Percentiles rank a stretch among this genome's conserved stretches.
phyloP scores from a whole-genome alignment of 2,888 invertebrate genomes.

The Plebejus argus region DNA sequence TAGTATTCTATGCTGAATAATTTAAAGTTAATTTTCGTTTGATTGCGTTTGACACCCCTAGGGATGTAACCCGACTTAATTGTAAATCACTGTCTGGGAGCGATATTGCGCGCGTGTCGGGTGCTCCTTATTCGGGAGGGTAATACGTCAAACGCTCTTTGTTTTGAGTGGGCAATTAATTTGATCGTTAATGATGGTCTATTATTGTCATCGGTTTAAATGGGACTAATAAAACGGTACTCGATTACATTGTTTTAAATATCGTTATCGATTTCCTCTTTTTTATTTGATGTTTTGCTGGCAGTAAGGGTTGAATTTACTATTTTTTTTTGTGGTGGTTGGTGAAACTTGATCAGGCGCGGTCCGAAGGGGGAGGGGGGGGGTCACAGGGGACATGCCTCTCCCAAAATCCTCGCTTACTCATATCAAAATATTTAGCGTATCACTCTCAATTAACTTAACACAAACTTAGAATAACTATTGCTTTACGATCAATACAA shows the following conservation, averaged over 20 bases:
- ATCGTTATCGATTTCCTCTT: background rate
- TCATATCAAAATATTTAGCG: slow-evolving; percentile 36
- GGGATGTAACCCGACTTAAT: slow-evolving; percentile 60
- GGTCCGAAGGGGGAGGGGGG: too few relatives aligned
- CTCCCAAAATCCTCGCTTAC: slow-evolving; percentile 35
- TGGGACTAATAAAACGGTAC: background rate
- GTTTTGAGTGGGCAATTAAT: slow-evolving; percentile 12
- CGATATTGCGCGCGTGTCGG: slow-evolving; percentile 47
- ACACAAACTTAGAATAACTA: slow-evolving; percentile 23
- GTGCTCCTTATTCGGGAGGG: background rate
- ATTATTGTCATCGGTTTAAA: background rate
- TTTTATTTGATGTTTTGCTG: background rate
- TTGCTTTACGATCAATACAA: slow-evolving; percentile 35
- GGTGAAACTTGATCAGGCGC: too few relatives aligned
- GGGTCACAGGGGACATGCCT: too few relatives aligned
- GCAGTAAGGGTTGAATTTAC: background rate
- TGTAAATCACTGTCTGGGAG: slow-evolving; percentile 72
- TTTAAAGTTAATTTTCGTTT: slow-evolving; percentile 37
- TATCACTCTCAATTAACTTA: background rate
- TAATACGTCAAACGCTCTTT: slow-evolving; percentile 24
- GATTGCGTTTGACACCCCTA: slow-evolving; percentile 38
- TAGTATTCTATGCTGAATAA: background rate
- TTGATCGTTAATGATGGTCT: background rate
- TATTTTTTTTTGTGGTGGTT: too few relatives aligned
- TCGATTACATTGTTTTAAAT: background rate